These are phyloP conservation scores for Eurois occulta DNA, from an alignment of 2,888 invertebrate genomes.

Conservation along the genomic window DNA sequence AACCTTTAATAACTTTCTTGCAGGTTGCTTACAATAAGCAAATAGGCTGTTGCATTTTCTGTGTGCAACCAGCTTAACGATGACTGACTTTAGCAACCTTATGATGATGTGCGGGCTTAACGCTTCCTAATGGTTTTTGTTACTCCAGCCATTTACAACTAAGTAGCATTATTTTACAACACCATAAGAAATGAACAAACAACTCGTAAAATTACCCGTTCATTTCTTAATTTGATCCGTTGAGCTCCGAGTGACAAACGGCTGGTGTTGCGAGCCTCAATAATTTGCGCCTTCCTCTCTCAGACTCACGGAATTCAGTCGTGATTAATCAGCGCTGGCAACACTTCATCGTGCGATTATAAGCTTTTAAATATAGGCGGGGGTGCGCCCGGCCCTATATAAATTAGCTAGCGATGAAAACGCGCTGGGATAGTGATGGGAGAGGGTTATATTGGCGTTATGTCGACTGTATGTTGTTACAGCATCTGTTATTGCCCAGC, in stretches of 20 bases:
- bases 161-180: neutral
- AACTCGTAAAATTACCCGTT: slow-evolving; percentile 57
- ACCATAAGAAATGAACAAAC: slow-evolving; percentile 34
- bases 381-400: slow-evolving; percentile 85
- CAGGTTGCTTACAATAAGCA: too few species aligned
- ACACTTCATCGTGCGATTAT: slow-evolving; percentile 89
- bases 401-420: slow-evolving; percentile 89
- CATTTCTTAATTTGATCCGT: slow-evolving; percentile 71
- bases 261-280: slow-evolving; percentile 66
- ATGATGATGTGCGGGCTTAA: neutral
- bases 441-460: slow-evolving; percentile 19
- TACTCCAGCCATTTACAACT: neutral
- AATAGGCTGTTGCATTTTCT: neutral
- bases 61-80: neutral
- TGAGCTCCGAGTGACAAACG: slow-evolving; percentile 69
- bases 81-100: neutral
- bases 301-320: slow-evolving; percentile 75
- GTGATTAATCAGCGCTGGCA: slow-evolving; percentile 86
- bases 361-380: slow-evolving; percentile 88
- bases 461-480: slow-evolving; percentile 35
- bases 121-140: neutral
- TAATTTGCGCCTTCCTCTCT: slow-evolving; percentile 70
- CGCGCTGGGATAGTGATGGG: slow-evolving; percentile 72
- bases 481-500: neutral
- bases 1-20: neutral